Evolutionary conservation across 2,113 vertebrate species (phyloP).

Genomic region (Candoia aspera): DNA sequence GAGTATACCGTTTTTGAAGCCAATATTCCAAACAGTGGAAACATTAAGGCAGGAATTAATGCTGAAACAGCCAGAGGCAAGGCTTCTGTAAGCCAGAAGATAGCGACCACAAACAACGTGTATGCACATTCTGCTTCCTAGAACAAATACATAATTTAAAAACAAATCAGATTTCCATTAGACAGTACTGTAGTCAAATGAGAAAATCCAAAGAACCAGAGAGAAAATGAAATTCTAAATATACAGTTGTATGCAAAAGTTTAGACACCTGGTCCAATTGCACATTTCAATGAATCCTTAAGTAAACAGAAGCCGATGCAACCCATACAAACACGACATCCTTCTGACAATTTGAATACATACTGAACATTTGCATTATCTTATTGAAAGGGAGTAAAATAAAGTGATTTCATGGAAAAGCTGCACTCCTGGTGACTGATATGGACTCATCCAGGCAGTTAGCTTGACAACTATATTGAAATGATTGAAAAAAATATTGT

Average conservation of each 20-base stretch:
- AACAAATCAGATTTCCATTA: background rate
- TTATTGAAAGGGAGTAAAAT: background rate
- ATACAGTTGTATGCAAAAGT: background rate
- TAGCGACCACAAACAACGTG: slow-evolving; percentile 80
- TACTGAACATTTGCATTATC: background rate
- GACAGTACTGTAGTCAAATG: background rate
- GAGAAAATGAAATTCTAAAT: background rate
- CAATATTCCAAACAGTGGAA: slow-evolving; percentile 89
- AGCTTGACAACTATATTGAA: background rate
- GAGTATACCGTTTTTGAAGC: slow-evolving; percentile 77
- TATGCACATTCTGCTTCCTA: slow-evolving; percentile 91
- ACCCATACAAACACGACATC: background rate
- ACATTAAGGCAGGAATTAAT: slow-evolving; percentile 86
- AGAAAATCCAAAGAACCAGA: background rate
- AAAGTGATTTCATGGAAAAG: background rate
- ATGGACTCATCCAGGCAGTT: background rate
- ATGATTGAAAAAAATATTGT: background rate
- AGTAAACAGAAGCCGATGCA: background rate
- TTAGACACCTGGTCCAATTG: background rate
- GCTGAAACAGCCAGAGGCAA: slow-evolving; percentile 86
- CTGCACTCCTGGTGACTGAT: background rate
- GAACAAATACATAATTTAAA: slow-evolving; percentile 47
- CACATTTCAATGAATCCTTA: background rate
- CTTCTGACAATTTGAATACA: background rate
- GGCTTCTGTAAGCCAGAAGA: slow-evolving; percentile 88